Evolutionary conservation across 2,888 invertebrate genomes (phyloP), one percentile per base, ranked within the genome.

Genomic region (Leuctra nigra): DNA sequence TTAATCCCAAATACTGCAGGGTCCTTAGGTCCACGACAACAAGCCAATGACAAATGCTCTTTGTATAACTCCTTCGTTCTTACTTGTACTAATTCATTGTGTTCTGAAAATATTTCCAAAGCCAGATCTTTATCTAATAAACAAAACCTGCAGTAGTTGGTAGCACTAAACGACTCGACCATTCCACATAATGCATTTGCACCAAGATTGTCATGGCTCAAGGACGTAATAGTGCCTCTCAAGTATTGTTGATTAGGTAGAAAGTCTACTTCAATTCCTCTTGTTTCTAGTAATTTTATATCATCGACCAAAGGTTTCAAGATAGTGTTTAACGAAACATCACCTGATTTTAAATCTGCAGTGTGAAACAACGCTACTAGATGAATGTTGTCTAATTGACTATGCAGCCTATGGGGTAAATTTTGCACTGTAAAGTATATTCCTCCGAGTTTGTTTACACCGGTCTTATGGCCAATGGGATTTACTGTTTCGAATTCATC

Each of bases 91-190:
- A 4, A 14, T 7, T 38, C 38, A 38, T 38, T 14, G n/a, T 38
- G 4, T 38, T 38, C 38, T 9, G 7, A 9, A n/a, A 38, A 38
- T n/a, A 38, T n/a, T 11, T 22, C 24, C 38, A 56, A 20, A 33
- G 39, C 22, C 33, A 46, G 35, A 38, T 25, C 23, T 56, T 60
- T 64, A 22, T 53, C 38, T 22, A 53, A 33, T 11, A 58, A 24
- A 56, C 65, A 65, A 55, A 62, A 58, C 48, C 64, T 47, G 56
- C 63, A 65, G 53, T 39, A 64, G 47, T 63, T 55, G n/a, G 44
- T 59, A 11, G 65, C 64, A 38, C 47, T 53, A 57, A 65, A 65
- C 22, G 63, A 64, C 56, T 65, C 63, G 3, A 62, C 62, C 54
- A 64, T 52, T 13, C 64, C 63, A 29, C 47, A 61, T 7, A 65